A percentile compares a stretch with the other conserved stretches of the same genome.
phyloP scores from a whole-genome alignment of 2,888 invertebrate species.

The Chaetogeoica ovagalla region DNA sequence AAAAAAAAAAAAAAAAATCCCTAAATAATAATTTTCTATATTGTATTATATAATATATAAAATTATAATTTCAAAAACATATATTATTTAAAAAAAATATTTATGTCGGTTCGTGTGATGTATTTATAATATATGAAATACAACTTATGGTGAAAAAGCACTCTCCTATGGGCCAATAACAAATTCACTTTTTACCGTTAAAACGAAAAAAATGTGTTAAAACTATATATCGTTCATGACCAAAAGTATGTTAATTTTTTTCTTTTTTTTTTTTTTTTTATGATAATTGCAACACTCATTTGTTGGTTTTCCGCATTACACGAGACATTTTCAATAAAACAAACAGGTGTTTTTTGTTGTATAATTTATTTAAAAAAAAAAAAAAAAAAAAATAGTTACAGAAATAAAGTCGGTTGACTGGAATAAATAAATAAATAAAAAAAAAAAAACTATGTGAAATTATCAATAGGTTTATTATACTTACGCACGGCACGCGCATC shows the following conservation, averaged over 20 bases:
- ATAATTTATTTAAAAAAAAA: constrained; percentile 41
- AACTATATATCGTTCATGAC: constrained; percentile 3
- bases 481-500: constrained; percentile 19
- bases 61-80: no score
- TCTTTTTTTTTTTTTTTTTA: no score
- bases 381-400: not conserved
- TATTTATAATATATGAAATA: no score
- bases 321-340: constrained; percentile 35
- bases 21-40: no score
- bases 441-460: constrained; percentile 5
- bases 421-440: constrained; percentile 50
- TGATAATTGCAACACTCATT: constrained; percentile 35
- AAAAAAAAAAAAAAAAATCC: no score
- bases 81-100: no score
- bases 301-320: constrained; percentile 2
- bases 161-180: not conserved
- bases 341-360: constrained; percentile 38
- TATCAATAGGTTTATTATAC: constrained; percentile 41
- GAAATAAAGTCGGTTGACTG: constrained; percentile 38
- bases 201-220: constrained; percentile 38
- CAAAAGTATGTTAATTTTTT: no score
- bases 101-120: no score
- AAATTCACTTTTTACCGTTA: not conserved
- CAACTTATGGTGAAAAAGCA: not conserved
- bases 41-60: no score